Conservation (phyloP, 2,888 invertebrate species). For the Tanypteryx hageni region DNA sequence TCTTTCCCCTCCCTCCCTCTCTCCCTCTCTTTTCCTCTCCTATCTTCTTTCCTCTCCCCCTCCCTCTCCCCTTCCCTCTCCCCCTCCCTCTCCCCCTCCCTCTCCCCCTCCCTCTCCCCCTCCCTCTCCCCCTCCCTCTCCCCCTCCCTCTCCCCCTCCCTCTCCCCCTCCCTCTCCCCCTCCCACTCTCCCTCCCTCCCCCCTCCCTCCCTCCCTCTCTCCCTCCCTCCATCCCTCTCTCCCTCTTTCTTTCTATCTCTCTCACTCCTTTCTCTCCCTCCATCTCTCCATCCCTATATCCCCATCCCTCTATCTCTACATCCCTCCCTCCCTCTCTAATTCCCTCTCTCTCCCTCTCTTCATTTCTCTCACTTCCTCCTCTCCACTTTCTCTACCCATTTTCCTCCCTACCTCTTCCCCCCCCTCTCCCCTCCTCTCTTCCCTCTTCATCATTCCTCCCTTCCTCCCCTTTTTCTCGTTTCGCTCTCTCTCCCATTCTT, state of each 20-base stretch:
- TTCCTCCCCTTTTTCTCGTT: too few species aligned
- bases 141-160: conserved; percentile 63
- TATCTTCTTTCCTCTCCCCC: too few species aligned
- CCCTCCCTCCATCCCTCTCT: conserved; percentile 46
- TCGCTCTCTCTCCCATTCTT: too few species aligned
- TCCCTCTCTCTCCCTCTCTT: not conserved
- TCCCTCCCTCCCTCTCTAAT: not conserved
- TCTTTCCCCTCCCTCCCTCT: not conserved
- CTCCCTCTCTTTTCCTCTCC: not conserved
- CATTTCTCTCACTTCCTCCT: not conserved
- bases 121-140: conserved; percentile 67
- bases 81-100: conserved; percentile 43
- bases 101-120: not conserved
- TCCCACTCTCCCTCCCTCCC: not conserved
- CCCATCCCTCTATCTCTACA: not conserved
- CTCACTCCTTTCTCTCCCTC: conserved; percentile 17
- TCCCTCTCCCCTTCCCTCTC: not conserved
- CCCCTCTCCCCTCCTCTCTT: too few species aligned
- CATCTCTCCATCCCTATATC: not conserved
- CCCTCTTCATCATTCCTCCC: too few species aligned
- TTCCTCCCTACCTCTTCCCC: too few species aligned
- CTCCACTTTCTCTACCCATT: too few species aligned
- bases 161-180: conserved; percentile 63
- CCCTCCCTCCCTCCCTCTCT: not conserved
- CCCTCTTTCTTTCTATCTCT: conserved; percentile 42